These are phyloP conservation scores for Syrrhaptes paradoxus DNA, from an alignment of 2,113 vertebrate genomes.

Conservation along the genomic window DNA sequence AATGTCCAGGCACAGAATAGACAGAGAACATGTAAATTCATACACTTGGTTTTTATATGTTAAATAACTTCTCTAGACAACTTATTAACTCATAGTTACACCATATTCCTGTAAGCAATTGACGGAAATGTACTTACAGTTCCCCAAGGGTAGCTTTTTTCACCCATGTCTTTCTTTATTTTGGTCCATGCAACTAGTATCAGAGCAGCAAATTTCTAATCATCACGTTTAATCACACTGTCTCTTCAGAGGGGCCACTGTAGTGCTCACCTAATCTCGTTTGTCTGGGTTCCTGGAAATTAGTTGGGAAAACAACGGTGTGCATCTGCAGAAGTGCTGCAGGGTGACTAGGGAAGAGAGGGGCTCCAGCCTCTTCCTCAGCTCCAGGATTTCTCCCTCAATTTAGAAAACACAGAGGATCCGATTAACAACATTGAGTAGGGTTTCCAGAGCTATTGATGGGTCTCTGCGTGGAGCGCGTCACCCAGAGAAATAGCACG, in stretches of 20 bases:
- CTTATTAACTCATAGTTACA: neutral
- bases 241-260: constrained; percentile 34
- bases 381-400: neutral
- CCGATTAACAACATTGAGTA: neutral
- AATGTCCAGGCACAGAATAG: neutral
- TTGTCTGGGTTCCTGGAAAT: constrained; percentile 47
- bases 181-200: neutral
- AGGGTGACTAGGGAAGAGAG: neutral
- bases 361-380: neutral
- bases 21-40: neutral
- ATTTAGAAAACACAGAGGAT: constrained; percentile 11
- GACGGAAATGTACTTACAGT: neutral
- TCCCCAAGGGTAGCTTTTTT: neutral
- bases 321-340: constrained; percentile 18
- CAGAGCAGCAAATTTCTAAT: constrained; percentile 35
- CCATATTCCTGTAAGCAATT: neutral
- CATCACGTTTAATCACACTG: constrained; percentile 49
- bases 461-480: neutral
- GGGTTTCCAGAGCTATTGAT: constrained; percentile 2
- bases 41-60: accelerated
- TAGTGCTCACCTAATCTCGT: constrained; percentile 7
- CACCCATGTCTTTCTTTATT: neutral
- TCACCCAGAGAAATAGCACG: neutral
- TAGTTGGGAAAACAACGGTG: constrained; percentile 30
- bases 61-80: neutral